phyloP scores from a whole-genome alignment of 1,140 invertebrate genomes.

The Triops longicaudatus region DNA sequence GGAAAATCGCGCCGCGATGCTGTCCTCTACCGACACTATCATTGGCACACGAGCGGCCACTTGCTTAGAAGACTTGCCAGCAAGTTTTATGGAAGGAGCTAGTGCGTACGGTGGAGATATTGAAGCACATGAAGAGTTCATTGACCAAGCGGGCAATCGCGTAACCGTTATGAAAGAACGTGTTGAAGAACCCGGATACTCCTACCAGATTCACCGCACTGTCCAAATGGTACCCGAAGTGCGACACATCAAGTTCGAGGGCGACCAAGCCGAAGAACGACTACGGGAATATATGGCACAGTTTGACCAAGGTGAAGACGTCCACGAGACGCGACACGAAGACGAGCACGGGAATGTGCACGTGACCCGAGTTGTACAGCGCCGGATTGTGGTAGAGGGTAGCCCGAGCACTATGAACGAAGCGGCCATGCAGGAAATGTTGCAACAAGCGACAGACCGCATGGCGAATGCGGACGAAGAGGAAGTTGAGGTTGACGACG shows the following conservation, averaged over 20 bases:
- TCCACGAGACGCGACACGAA: conserved; percentile 42
- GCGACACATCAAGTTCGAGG: conserved; percentile 47
- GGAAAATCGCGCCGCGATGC: conserved; percentile 31
- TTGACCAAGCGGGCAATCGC: neutral
- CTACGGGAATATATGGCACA: conserved; percentile 44
- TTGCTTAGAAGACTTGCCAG: conserved; percentile 7
- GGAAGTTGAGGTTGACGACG: conserved; percentile 32
- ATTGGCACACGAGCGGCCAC: conserved; percentile 24
- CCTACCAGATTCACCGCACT: conserved; percentile 42
- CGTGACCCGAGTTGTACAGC: conserved; percentile 44
- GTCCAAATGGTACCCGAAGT: conserved; percentile 46
- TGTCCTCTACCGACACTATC: conserved; percentile 31
- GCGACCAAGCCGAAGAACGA: conserved; percentile 44
- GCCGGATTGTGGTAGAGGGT: conserved; percentile 41
- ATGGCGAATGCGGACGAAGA: conserved; percentile 32
- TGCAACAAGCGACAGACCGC: conserved; percentile 29
- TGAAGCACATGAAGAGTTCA: neutral
- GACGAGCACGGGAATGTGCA: conserved; percentile 47
- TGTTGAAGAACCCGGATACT: conserved; percentile 37
- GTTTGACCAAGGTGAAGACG: conserved; percentile 45
- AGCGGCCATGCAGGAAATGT: conserved; percentile 2
- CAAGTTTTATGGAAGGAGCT: neutral
- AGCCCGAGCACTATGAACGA: conserved; percentile 24
- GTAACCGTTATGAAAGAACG: neutral
- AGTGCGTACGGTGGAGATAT: neutral